These are phyloP conservation scores for Heliconius aoede DNA, from an alignment of 2,888 invertebrate genomes.

Conservation along the genomic window DNA sequence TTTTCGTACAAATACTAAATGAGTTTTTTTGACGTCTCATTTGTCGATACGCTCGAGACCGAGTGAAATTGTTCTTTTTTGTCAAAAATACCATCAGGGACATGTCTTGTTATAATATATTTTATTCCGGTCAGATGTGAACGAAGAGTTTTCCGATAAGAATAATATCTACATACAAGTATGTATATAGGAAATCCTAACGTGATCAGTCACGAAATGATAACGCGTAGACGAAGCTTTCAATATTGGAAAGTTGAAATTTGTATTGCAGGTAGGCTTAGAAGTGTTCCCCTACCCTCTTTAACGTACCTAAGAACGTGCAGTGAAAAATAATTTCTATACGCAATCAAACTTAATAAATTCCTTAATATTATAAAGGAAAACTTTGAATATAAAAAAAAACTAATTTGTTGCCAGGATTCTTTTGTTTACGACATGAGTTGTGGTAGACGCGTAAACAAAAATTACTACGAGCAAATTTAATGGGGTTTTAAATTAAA, in stretches of 20 bases:
- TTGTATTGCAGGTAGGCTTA: too few relatives aligned
- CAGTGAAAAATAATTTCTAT: too few relatives aligned
- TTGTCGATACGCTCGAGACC: constrained; percentile 26
- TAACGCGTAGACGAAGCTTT: too few relatives aligned
- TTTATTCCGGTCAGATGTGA: background rate
- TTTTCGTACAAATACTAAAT: background rate
- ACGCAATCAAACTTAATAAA: too few relatives aligned
- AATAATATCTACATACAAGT: constrained; percentile 6
- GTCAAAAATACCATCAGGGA: background rate
- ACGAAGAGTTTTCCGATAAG: background rate
- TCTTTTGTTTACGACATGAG: constrained; percentile 14
- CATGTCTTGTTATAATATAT: background rate
- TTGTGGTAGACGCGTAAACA: background rate
- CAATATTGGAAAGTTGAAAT: too few relatives aligned
- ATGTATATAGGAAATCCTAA: background rate
- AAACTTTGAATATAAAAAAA: background rate
- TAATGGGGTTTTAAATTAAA: background rate
- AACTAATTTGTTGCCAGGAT: constrained; percentile 15
- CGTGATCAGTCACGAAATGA: too few relatives aligned
- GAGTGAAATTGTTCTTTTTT: constrained; percentile 21
- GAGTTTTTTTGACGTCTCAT: constrained; percentile 21
- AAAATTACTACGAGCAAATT: background rate
- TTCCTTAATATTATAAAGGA: background rate
- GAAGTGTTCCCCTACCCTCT: too few relatives aligned
- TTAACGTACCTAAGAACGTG: too few relatives aligned